Base-by-base conservation (phyloP, 2,113 vertebrate species). In the Hypanus sabinus region DNA sequence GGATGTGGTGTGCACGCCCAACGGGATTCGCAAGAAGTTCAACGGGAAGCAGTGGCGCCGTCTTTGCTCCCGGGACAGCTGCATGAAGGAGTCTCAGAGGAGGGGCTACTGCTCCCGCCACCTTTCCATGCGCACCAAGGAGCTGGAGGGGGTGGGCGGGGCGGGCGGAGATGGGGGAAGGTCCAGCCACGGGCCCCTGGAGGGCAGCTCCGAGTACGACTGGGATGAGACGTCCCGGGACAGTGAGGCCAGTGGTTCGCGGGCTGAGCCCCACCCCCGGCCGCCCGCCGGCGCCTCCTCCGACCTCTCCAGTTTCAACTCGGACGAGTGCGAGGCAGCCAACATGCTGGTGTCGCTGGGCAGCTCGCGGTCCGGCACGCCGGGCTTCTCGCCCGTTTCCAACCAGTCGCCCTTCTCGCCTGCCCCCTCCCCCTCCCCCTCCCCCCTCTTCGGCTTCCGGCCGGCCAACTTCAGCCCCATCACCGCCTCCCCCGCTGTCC, bases 41-140 rank as follows among this genome's bases (percentile, higher is more conserved):
- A 99, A 99, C 0, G 98, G 98, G 6, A 99, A 99, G 96, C 98
- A 99, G 94, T 99, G 98, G 98, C 96, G 98, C n/a, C 96, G 98
- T 5, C 96, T 99, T 5, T 99, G 98, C 96, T 98, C 98, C 0
- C 96, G 98, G n/a, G 98, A 98, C 1, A 97, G 98, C 94, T 99
- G 98, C 94, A 98, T 98, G 98, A 98, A 98, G 95, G 98, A 99
- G 95, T 98, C 98, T 0, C 98, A 99, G 95, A 96, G 98, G 0
- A 95, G 98, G 0, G 98, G 98, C 0, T 98, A 98, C 96, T 98
- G 98, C 95, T 99, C 98, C 0, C 96, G 98, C 62, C 98, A 99
- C 95, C 95, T 99, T 94, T 99, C 98, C 94, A 98, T 98, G 98
- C 97, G 98, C 95, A 98, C 98, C 96, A 98, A 98, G 96, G 98